These are phyloP conservation scores for Agonopterix heracliana DNA, from an alignment of 2,888 invertebrate genomes.

Conservation along the genomic window DNA sequence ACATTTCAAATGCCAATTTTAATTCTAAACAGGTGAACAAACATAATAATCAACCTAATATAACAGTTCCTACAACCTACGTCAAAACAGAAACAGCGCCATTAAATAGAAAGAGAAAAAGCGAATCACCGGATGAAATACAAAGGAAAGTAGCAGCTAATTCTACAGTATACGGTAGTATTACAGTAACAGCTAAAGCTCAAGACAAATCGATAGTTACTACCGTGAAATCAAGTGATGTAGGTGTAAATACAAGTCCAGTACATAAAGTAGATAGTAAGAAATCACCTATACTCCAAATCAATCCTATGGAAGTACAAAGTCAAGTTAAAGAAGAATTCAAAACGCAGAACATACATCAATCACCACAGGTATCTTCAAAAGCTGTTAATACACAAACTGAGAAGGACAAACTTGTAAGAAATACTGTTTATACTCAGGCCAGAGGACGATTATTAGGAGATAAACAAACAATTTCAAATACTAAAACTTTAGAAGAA, in stretches of 20 bases:
- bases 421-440: conserved; percentile 63
- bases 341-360: conserved; percentile 9
- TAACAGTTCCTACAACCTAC: conserved; percentile 8
- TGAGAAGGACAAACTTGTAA: conserved; percentile 49
- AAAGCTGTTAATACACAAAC: conserved; percentile 9
- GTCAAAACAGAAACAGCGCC: conserved; percentile 18
- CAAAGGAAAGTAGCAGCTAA: conserved; percentile 31
- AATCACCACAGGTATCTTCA: neutral
- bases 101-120: conserved; percentile 49
- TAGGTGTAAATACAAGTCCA: conserved; percentile 17
- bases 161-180: conserved; percentile 16
- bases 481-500: neutral
- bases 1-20: conserved; percentile 5
- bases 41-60: conserved; percentile 13
- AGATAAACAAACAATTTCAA: conserved; percentile 26
- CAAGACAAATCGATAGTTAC: conserved; percentile 15
- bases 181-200: conserved; percentile 12
- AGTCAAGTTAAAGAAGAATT: conserved; percentile 16
- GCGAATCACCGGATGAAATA: conserved; percentile 56
- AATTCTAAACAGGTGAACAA: conserved; percentile 7
- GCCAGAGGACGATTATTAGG: conserved; percentile 51
- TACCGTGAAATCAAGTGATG: conserved; percentile 12
- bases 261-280: conserved; percentile 25
- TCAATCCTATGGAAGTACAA: conserved; percentile 15
- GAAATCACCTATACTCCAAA: conserved; percentile 17